A percentile compares a stretch with the other conserved stretches of the same genome.
phyloP scores from a whole-genome alignment of 2,888 invertebrate genomes.

The Halictus quadricinctus region DNA sequence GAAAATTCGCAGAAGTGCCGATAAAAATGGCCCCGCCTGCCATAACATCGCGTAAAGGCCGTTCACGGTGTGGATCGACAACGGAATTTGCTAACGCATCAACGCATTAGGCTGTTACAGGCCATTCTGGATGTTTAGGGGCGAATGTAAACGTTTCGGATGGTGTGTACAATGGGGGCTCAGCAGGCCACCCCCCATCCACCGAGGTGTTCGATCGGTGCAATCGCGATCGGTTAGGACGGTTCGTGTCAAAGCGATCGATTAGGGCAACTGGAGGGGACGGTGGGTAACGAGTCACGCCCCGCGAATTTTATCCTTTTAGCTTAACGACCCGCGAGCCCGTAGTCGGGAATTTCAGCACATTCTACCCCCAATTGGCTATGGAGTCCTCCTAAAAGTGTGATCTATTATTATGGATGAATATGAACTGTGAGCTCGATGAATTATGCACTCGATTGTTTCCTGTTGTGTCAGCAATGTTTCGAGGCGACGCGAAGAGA shows the following conservation, averaged over 20 bases:
- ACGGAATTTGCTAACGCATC: slow-evolving; percentile 27
- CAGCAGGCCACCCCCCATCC: background rate
- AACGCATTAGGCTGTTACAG: slow-evolving; percentile 1
- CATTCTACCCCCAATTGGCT: background rate
- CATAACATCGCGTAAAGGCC: background rate
- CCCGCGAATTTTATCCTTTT: slow-evolving; percentile 38
- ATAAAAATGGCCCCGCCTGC: background rate
- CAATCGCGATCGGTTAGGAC: slow-evolving; percentile 29
- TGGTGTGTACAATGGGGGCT: slow-evolving; percentile 24
- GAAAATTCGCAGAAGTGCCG: background rate
- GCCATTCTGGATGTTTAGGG: slow-evolving; percentile 9
- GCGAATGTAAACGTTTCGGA: slow-evolving; percentile 12
- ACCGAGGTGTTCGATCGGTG: slow-evolving; percentile 10
- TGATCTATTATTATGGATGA: background rate
- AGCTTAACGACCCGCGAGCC: slow-evolving; percentile 10
- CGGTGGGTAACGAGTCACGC: slow-evolving; percentile 24
- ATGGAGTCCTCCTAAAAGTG: background rate
- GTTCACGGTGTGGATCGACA: background rate
- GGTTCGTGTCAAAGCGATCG: slow-evolving; percentile 35
- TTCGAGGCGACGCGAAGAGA: too few relatives aligned
- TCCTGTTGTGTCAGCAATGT: too few relatives aligned
- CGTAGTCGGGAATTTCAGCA: slow-evolving; percentile 23
- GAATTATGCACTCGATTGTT: slow-evolving; percentile 20
- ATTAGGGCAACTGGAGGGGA: background rate
- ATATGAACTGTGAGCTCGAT: too few relatives aligned